Evolutionary conservation across 2,888 invertebrate species (phyloP).

Genomic region (Pogonocherus hispidulus): DNA sequence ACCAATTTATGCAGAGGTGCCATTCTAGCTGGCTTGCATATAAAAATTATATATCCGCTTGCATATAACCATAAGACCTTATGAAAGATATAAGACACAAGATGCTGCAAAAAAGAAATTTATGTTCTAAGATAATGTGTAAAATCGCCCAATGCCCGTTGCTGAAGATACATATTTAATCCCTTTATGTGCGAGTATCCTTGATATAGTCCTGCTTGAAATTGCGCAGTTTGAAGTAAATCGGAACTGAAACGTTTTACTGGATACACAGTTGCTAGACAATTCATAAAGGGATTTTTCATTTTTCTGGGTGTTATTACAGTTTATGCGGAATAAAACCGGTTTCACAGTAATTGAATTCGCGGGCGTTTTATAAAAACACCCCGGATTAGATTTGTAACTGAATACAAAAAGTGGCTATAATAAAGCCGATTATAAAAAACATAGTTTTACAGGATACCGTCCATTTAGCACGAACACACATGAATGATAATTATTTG

Average conservation of each 20-base stretch:
- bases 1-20: background rate
- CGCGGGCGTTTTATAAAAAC: background rate
- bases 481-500: no score
- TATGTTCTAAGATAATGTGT: background rate
- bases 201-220: background rate
- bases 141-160: background rate
- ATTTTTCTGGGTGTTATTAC: background rate
- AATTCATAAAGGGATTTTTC: background rate
- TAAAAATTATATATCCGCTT: background rate
- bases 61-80: background rate
- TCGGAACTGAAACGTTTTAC: no score
- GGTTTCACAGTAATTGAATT: conserved; percentile 6
- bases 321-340: no score
- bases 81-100: background rate
- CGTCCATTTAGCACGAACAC: no score
- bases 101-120: background rate
- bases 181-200: background rate
- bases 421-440: no score
- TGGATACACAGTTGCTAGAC: background rate
- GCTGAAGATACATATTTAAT: background rate
- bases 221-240: background rate
- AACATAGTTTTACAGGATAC: no score
- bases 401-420: no score
- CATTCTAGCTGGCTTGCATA: background rate
- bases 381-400: background rate